Evolutionary conservation across 1,140 invertebrate genomes (phyloP), one percentile per base, ranked within the genome.

Genomic region (Ruditapes philippinarum): DNA sequence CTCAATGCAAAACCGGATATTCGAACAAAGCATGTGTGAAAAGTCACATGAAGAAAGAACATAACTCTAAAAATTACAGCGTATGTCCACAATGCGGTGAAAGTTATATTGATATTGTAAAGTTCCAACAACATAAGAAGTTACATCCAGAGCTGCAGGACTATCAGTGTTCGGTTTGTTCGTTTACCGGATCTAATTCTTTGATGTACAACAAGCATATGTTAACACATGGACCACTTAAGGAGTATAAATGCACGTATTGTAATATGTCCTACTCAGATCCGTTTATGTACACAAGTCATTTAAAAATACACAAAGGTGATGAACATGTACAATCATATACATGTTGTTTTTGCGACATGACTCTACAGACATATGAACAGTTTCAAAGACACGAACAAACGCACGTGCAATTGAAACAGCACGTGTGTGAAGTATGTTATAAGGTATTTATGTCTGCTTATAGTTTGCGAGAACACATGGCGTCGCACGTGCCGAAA

Each of bases 151-250:
- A 94, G 38, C 73, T 93, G 12, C 90, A 92, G 79, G 89, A 93
- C n/a, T 93, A 90, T 49, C 82, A 89, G 22, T 95, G 93, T 68
- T 79, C 74, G 0, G 45, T 89, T 25, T 94, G 93, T 87, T 88
- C 90, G n/a, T 94, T 94, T 57, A 92, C 92, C 2, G 94, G 93
- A 0, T n/a, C n/a, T n/a, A n/a, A n/a, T n/a, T n/a, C n/a, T n/a
- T n/a, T n/a, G n/a, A n/a, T n/a, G n/a, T n/a, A n/a, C n/a, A n/a
- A n/a, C n/a, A n/a, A n/a, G n/a, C n/a, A n/a, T n/a, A n/a, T n/a
- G n/a, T n/a, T n/a, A 25, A 90, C 92, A 12, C 94, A 95, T 73
- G 89, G 89, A 11, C 62, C 70, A 14, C 73, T 82, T n/a, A 93
- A 91, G 38, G 74, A 83, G 17, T 94, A 92, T 49, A 25, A 70